phyloP scores from a whole-genome alignment of 1,140 invertebrate species.

The Armadillidium nasatum region DNA sequence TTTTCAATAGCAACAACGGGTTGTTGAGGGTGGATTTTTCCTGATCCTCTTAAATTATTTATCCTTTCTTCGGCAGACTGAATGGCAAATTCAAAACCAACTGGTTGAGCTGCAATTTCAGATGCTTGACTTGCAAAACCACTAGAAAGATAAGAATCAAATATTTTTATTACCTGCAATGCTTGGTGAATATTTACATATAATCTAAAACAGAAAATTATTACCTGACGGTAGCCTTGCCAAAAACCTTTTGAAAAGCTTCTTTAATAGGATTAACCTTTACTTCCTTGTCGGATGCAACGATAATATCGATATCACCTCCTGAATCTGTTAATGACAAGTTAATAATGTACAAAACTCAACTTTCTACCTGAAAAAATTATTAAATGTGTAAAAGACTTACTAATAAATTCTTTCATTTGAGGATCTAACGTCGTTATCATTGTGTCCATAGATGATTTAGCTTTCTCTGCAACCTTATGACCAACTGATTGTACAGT shows the following conservation, averaged over 20 bases:
- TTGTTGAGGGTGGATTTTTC: conserved; percentile 58
- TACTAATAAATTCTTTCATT: conserved; percentile 82
- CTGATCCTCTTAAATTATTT: conserved; percentile 55
- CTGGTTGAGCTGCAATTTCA: conserved; percentile 63
- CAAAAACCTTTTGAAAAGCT: conserved; percentile 75
- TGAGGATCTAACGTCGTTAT: conserved; percentile 84
- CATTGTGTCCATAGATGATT: conserved; percentile 75
- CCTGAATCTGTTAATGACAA: conserved; percentile 60
- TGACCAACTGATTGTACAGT: conserved; percentile 51
- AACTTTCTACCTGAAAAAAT: not conserved
- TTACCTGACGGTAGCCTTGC: conserved; percentile 67
- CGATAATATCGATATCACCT: conserved; percentile 68
- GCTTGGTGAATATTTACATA: not conserved
- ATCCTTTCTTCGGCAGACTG: conserved; percentile 65
- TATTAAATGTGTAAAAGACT: conserved; percentile 47
- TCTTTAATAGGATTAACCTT: conserved; percentile 71
- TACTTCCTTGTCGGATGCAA: conserved; percentile 70
- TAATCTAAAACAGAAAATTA: no score
- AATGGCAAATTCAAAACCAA: conserved; percentile 69
- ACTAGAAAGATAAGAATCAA: conserved; percentile 49
- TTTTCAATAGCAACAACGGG: conserved; percentile 70
- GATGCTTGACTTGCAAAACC: conserved; percentile 57
- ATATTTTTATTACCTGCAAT: no score
- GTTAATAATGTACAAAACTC: no score
- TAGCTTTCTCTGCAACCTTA: conserved; percentile 72